Evolutionary conservation across 2,797 vertebrate genomes (phyloP).

Genomic region (Bradypus variegatus): DNA sequence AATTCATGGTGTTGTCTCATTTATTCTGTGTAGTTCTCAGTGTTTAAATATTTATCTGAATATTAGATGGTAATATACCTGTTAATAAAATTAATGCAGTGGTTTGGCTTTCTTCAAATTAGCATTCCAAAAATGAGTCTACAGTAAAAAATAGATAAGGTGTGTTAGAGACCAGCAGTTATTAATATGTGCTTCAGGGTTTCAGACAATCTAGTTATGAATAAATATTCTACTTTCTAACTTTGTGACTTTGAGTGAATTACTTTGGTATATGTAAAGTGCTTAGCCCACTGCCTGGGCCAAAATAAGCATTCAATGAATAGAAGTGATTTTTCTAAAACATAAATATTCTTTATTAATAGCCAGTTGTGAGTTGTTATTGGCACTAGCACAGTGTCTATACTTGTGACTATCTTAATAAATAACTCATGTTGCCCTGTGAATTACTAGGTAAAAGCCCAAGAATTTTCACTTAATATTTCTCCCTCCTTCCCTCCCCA

Average conservation of each 20-base stretch:
- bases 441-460: neutral
- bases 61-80: neutral
- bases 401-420: neutral
- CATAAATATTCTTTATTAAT: neutral
- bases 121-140: neutral
- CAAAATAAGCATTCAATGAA: neutral
- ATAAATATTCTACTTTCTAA: neutral
- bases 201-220: constrained; percentile 13
- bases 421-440: neutral
- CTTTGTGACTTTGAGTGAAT: neutral
- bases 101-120: neutral
- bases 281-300: neutral
- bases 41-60: neutral
- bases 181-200: neutral
- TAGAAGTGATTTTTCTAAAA: neutral
- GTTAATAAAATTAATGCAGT: neutral
- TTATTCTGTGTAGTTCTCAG: neutral
- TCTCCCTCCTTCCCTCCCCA: constrained; percentile 61
- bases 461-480: constrained; percentile 22
- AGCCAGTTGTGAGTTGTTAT: constrained; percentile 11
- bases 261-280: neutral
- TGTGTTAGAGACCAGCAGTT: neutral
- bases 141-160: neutral
- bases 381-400: neutral
- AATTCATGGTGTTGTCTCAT: neutral